Conservation (phyloP, 1,140 invertebrate species). For the Drosophila fuyamai region DNA sequence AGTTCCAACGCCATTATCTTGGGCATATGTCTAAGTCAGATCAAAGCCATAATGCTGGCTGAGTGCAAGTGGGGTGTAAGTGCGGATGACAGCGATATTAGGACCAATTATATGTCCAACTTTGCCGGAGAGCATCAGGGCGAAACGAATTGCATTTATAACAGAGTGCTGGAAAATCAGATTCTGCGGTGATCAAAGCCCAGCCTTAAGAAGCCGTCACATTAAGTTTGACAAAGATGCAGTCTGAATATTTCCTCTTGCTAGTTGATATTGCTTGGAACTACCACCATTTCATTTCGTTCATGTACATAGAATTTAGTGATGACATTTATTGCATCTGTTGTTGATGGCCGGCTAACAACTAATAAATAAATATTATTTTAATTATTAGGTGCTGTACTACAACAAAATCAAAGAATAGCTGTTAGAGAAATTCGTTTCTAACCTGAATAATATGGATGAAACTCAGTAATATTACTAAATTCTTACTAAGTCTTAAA, state of each 20-base stretch:
- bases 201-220: background rate
- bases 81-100: slow-evolving; percentile 41
- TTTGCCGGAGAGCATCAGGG: slow-evolving; percentile 3
- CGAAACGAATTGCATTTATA: slow-evolving; percentile 22
- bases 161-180: background rate
- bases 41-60: slow-evolving; percentile 55
- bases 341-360: too few relatives aligned
- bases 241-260: background rate
- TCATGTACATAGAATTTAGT: background rate
- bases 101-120: slow-evolving; percentile 43
- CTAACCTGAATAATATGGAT: too few relatives aligned
- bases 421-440: too few relatives aligned
- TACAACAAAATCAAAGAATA: too few relatives aligned
- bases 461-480: too few relatives aligned
- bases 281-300: too few relatives aligned
- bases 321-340: background rate
- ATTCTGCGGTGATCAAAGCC: background rate
- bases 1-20: slow-evolving; percentile 35
- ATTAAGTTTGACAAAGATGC: background rate
- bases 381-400: too few relatives aligned
- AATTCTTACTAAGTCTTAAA: too few relatives aligned
- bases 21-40: slow-evolving; percentile 52
- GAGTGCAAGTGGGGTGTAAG: slow-evolving; percentile 19
- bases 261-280: background rate
- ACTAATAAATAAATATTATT: too few relatives aligned